Conservation (phyloP, 1,140 invertebrate species). For the Drosophila arizonae region DNA sequence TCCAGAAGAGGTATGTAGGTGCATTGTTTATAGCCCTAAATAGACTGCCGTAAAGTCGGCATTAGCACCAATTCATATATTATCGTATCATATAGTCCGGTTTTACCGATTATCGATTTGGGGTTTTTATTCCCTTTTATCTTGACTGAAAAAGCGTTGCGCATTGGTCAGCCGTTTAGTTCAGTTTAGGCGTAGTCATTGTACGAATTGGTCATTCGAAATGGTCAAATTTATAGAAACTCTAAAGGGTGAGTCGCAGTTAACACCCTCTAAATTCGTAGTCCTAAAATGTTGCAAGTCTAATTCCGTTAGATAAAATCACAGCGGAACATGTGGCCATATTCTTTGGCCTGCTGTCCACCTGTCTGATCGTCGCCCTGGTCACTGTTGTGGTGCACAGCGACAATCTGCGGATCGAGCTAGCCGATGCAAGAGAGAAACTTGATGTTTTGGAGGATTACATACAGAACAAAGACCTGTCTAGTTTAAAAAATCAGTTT, state of each 20-base stretch:
- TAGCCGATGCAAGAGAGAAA: slow-evolving; percentile 59
- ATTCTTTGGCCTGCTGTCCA: slow-evolving; percentile 67
- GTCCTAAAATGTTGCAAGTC: neutral
- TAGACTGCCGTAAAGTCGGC: slow-evolving; percentile 60
- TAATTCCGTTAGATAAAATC: slow-evolving; percentile 44
- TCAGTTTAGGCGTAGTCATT: slow-evolving; percentile 48
- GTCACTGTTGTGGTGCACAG: slow-evolving; percentile 65
- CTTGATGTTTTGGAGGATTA: slow-evolving; percentile 72
- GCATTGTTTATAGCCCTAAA: slow-evolving; percentile 5
- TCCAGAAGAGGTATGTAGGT: slow-evolving; percentile 63
- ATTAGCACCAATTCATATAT: slow-evolving; percentile 52
- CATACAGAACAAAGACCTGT: slow-evolving; percentile 46
- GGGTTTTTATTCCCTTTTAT: slow-evolving; percentile 51
- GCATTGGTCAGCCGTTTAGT: slow-evolving; percentile 8
- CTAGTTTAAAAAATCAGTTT: neutral
- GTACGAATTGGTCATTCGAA: slow-evolving; percentile 17
- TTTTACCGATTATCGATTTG: slow-evolving; percentile 47
- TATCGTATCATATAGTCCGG: slow-evolving; percentile 22
- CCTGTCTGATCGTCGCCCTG: slow-evolving; percentile 55
- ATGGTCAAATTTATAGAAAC: slow-evolving; percentile 44
- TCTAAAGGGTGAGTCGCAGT: slow-evolving; percentile 54
- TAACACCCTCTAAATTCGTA: neutral
- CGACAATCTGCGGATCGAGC: slow-evolving; percentile 50
- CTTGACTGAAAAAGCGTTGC: slow-evolving; percentile 10
- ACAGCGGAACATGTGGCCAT: slow-evolving; percentile 63